Conservation (phyloP, 2,888 invertebrate species). For the Druceiella hillmani region DNA sequence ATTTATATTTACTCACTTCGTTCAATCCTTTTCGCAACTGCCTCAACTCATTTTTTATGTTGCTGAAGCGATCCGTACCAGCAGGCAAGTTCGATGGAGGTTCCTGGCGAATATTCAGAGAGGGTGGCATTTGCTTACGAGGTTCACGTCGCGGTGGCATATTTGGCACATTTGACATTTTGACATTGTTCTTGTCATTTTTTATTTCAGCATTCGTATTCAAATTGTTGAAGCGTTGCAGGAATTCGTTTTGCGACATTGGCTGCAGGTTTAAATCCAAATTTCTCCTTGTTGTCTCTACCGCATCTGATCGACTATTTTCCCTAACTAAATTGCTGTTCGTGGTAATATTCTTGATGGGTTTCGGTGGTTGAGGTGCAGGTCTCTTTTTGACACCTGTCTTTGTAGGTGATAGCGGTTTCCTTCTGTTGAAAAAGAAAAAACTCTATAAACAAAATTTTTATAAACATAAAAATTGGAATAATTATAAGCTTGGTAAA, state of each 20-base stretch:
- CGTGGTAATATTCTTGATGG: constrained; percentile 22
- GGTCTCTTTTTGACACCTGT: constrained; percentile 21
- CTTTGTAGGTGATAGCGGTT: constrained; percentile 11
- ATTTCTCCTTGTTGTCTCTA: too few relatives aligned
- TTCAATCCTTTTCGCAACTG: constrained; percentile 40
- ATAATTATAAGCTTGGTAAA: too few relatives aligned
- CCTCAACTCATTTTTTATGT: constrained; percentile 40
- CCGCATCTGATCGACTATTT: too few relatives aligned
- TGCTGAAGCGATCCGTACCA: constrained; percentile 34
- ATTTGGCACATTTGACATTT: neutral
- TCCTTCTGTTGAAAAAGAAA: too few relatives aligned
- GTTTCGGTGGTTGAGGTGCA: constrained; percentile 18
- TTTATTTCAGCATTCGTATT: neutral
- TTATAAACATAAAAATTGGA: too few relatives aligned
- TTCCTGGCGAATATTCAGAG: constrained; percentile 29
- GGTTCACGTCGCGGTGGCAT: neutral
- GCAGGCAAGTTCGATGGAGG: constrained; percentile 14
- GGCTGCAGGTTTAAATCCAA: constrained; percentile 37
- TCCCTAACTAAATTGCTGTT: constrained; percentile 24
- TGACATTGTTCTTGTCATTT: neutral
- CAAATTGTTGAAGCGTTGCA: constrained; percentile 10
- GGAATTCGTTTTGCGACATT: constrained; percentile 30
- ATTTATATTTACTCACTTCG: constrained; percentile 30
- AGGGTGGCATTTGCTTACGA: constrained; percentile 26
- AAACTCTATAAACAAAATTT: too few relatives aligned